Base-by-base conservation (phyloP, 2,797 vertebrate species). In the Melanotaenia pygmaea region DNA sequence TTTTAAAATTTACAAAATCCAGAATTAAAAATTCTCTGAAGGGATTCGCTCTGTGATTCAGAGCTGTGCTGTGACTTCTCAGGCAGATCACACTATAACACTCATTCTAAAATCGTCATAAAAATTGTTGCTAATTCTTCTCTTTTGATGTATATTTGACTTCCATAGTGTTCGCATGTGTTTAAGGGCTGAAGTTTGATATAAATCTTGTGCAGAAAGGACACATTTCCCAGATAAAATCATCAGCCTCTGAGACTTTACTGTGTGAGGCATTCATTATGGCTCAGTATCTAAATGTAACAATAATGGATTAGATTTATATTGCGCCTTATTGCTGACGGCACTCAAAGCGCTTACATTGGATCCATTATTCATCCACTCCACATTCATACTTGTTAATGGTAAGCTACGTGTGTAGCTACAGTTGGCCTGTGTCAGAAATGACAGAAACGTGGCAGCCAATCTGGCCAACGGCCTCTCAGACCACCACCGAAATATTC, bases 41-140 rank as follows among this genome's bases (percentile, higher is more conserved):
- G 78, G 72, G 68, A 68, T 80, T 64, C 35, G 4, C 26, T 54
- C 38, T 14, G 65, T 62, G 74, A 84, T 76, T 70, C 74, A 80
- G 64, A 76, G 76, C 71, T 59, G 80, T 86, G 76, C 61, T 64
- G 72, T 50, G 72, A 76, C 72, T 83, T 85, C 75, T 77, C 81
- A 72, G 59, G 32, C 24, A 30, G 79, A 81, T 86, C 85, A 82
- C 68, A 89, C 79, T 86, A 71, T 67, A 83, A 70, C 69, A 38
- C 73, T 86, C 83, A 59, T 68, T 65, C 65, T 77, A 58, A 80
- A 83, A 83, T 77, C 80, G 59, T 64, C 59, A 34, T 70, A 65
- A 74, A 67, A 74, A 64, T 22, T 51, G 70, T 57, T 8, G 26
- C 11, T 47, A 47, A n/a, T 47, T 47, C 20, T 47, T 47, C 18